Percentiles rank a stretch among this genome's conserved stretches.
These are phyloP conservation scores for Xenus cinereus DNA, from an alignment of 2,113 vertebrate species.

Conservation along the genomic window DNA sequence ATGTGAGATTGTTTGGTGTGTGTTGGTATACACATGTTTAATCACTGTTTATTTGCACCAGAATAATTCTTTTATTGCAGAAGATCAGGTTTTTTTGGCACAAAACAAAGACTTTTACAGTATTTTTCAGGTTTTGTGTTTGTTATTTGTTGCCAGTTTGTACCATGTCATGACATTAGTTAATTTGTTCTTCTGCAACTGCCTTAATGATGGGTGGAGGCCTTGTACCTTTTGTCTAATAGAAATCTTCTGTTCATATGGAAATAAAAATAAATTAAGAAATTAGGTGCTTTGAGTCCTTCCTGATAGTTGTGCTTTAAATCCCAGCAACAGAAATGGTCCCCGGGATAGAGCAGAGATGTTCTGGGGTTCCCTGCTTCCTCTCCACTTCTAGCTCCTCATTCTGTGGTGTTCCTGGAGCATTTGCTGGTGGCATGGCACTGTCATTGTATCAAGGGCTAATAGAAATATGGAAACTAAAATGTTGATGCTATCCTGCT, in stretches of 20 bases:
- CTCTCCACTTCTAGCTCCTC: background rate
- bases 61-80: background rate
- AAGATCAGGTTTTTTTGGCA: background rate
- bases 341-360: background rate
- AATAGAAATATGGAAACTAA: background rate
- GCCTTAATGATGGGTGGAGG: background rate
- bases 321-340: background rate
- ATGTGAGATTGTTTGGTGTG: background rate
- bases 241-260: background rate
- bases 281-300: background rate
- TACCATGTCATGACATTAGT: background rate
- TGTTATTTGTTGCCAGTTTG: background rate
- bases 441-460: accelerated
- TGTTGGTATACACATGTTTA: background rate
- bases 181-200: background rate
- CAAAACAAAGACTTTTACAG: background rate
- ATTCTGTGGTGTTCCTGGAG: background rate
- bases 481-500: background rate
- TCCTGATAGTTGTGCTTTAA: background rate
- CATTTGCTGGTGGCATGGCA: background rate
- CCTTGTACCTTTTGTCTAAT: background rate
- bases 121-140: background rate
- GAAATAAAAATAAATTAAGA: background rate
- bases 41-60: background rate
- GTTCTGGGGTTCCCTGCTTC: background rate